Evolutionary conservation across 2,888 invertebrate genomes (phyloP).

Genomic region (Ophraella communa): DNA sequence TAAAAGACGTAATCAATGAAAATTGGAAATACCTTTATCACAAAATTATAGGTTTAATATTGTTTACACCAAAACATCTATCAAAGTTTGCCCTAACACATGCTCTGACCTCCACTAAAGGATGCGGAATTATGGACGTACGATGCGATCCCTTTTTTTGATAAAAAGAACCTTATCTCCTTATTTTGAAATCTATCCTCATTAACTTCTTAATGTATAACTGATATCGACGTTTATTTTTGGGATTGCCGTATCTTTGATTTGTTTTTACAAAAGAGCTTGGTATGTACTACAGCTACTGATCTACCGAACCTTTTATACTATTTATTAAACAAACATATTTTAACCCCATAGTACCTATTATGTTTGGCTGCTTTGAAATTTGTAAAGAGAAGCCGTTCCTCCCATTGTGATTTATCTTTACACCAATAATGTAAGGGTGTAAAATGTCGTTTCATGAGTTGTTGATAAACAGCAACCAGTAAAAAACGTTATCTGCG

Average conservation of each 20-base stretch:
- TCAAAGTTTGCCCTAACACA: too few relatives aligned
- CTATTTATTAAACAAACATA: background rate
- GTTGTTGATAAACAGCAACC: conserved; percentile 32
- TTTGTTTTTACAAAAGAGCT: too few relatives aligned
- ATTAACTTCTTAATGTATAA: too few relatives aligned
- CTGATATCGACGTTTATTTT: too few relatives aligned
- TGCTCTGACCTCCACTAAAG: too few relatives aligned
- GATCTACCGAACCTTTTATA: background rate
- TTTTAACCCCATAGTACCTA: background rate
- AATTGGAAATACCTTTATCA: background rate
- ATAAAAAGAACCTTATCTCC: too few relatives aligned
- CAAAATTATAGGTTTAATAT: conserved; percentile 8
- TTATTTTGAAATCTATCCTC: too few relatives aligned
- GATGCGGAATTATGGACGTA: background rate
- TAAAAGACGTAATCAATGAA: conserved; percentile 8
- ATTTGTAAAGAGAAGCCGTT: background rate
- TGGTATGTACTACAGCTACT: background rate
- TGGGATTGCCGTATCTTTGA: too few relatives aligned
- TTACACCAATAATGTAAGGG: conserved; percentile 19
- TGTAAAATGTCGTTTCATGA: conserved; percentile 34
- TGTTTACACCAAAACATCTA: conserved; percentile 9
- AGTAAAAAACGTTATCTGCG: conserved; percentile 36
- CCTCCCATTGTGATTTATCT: conserved; percentile 5
- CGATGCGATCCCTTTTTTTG: too few relatives aligned
- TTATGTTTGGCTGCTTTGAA: background rate